Base-by-base conservation (phyloP, 2,113 vertebrate genomes). In the Rhabdomys dilectus region DNA sequence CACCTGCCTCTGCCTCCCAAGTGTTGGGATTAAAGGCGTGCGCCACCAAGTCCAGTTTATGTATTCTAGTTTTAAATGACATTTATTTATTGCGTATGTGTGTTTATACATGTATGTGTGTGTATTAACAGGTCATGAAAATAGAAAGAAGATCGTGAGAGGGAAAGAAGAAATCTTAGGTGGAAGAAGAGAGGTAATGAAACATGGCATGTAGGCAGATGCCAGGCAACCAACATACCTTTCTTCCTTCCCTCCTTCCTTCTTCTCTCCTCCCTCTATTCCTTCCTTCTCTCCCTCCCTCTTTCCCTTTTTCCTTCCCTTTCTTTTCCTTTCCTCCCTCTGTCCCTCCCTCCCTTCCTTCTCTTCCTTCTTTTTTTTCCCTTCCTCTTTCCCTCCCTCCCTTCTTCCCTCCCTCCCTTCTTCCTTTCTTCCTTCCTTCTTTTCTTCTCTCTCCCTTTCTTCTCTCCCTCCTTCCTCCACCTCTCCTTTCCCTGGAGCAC, bases 311-410 rank as follows among this genome's bases (percentile, higher is more conserved):
- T 51, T 51, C 12, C 8, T 34, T 21, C 2, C 4, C 21, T 15
- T n/a, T 10, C 21, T 4, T 29, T 10, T 66, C 4, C 62, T 29
- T 60, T 6, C 58, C 15, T 6, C 21, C 22, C 21, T 21, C 9
- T 7, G 1, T 16, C 15, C 6, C 15, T 34, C 22, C 1, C 9
- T 56, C 21, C 77, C 7, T 29, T n/a, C n/a, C 29, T 7, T 3
- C 13, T 19, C 8, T 7, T 51, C 77, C 48, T 10, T 17, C 29
- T 31, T 3, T 36, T 9, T 9, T 4, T 0, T 22, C 19, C 51
- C 3, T 12, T 8, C 16, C 3, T 24, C 17, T 2, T 1, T 22
- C 22, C n/a, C 0, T 39, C 2, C 21, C 0, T 39, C 51, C 21
- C 36, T 4, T 6, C 6, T 6, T 3, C 19, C 11, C 2, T 15